Evolutionary conservation across 2,797 vertebrate genomes (phyloP).

Genomic region (Ctenopoma kingsleyae): DNA sequence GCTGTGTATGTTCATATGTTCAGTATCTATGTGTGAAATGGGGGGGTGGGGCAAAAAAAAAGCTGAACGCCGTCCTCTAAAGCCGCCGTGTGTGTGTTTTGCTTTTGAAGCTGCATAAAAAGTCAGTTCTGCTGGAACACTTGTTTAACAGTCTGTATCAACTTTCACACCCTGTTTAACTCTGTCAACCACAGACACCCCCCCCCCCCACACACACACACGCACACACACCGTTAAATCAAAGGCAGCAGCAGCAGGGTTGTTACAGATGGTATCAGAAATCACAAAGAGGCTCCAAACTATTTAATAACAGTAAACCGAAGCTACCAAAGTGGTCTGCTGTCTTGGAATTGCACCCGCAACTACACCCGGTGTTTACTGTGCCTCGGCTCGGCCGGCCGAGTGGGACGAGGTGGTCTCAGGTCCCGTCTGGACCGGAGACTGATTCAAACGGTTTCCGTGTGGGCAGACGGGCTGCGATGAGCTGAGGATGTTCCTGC

Average conservation of each 20-base stretch:
- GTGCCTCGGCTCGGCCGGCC: too few species aligned
- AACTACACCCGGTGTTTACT: conserved; percentile 25
- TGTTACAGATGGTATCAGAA: conserved; percentile 28
- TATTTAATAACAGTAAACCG: conserved; percentile 26
- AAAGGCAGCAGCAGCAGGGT: background rate
- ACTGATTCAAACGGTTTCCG: conserved; percentile 44
- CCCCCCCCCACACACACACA: too few species aligned
- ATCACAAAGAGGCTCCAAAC: conserved; percentile 17
- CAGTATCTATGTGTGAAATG: background rate
- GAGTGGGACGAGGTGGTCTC: conserved; percentile 33
- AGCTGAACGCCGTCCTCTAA: conserved; percentile 13
- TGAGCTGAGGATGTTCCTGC: conserved; percentile 7
- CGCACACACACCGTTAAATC: too few species aligned
- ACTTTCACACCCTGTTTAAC: conserved; percentile 34
- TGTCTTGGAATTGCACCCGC: conserved; percentile 47
- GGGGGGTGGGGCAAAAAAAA: conserved; percentile 1
- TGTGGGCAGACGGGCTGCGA: conserved; percentile 41
- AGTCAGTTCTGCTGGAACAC: background rate
- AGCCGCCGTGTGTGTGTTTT: background rate
- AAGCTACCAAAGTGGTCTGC: conserved; percentile 15
- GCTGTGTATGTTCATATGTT: background rate
- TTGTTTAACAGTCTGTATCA: conserved; percentile 32
- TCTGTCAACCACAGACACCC: background rate
- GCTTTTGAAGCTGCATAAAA: conserved; percentile 28
- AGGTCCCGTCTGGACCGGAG: conserved; percentile 55